Conservation (phyloP, 1,140 invertebrate species). For the Halyomorpha halys region DNA sequence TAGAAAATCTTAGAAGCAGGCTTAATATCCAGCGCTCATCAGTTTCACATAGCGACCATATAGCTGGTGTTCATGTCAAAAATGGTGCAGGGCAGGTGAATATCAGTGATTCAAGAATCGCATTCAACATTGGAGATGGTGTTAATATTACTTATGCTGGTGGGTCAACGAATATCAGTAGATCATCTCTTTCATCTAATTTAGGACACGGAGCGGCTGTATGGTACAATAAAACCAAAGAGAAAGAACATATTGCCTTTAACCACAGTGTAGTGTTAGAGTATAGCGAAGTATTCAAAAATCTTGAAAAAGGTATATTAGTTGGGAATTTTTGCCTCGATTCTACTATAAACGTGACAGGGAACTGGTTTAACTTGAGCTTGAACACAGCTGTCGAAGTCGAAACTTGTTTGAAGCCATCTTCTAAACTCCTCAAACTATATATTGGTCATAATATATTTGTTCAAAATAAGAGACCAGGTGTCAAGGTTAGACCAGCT, state of each 20-base stretch:
- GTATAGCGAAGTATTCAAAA: conserved; percentile 75
- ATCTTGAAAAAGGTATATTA: conserved; percentile 73
- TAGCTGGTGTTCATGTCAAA: conserved; percentile 75
- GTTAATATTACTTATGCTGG: conserved; percentile 86
- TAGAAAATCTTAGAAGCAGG: conserved; percentile 72
- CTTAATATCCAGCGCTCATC: conserved; percentile 67
- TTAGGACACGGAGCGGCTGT: conserved; percentile 72
- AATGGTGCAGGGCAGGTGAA: conserved; percentile 85
- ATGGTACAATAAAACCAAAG: conserved; percentile 63
- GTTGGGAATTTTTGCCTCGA: conserved; percentile 64
- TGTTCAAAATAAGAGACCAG: conserved; percentile 60
- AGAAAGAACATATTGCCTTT: conserved; percentile 60
- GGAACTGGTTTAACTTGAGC: conserved; percentile 71
- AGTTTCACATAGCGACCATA: conserved; percentile 76
- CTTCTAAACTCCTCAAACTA: conserved; percentile 39
- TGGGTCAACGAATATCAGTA: conserved; percentile 78
- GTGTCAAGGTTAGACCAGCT: conserved; percentile 70
- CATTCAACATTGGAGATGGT: conserved; percentile 84
- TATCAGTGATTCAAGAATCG: conserved; percentile 77
- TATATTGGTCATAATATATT: conserved; percentile 81
- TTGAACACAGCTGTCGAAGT: conserved; percentile 63
- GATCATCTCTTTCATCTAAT: conserved; percentile 68
- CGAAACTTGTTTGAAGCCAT: conserved; percentile 59
- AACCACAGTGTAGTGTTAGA: conserved; percentile 78
- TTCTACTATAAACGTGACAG: conserved; percentile 63